Percentiles rank a stretch among this genome's conserved stretches.
These are phyloP conservation scores for Meteorus colon DNA, from an alignment of 2,888 invertebrate genomes.

Conservation along the genomic window DNA sequence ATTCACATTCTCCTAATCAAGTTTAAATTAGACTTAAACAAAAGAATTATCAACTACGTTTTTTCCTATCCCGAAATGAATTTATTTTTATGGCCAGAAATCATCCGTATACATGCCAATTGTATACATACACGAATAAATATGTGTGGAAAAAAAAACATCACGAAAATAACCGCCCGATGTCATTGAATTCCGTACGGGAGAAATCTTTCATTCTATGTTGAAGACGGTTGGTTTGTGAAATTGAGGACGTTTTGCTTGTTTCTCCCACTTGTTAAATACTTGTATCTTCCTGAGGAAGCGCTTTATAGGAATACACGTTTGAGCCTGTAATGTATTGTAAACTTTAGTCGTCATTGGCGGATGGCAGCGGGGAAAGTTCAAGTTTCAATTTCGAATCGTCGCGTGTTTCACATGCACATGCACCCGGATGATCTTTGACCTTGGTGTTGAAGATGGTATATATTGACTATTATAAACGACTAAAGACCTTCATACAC, in stretches of 20 bases:
- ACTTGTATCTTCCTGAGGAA: conserved; percentile 10
- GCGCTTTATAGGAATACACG: conserved; percentile 3
- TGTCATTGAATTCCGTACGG: conserved; percentile 45
- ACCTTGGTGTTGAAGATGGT: conserved; percentile 34
- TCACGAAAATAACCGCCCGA: conserved; percentile 4
- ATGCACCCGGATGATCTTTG: conserved; percentile 29
- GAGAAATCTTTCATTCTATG: conserved; percentile 63
- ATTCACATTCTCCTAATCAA: conserved; percentile 33
- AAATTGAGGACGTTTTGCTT: conserved; percentile 66
- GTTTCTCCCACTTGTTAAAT: conserved; percentile 12
- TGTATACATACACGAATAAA: neutral
- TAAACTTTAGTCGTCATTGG: conserved; percentile 10
- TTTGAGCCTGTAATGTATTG: conserved; percentile 17
- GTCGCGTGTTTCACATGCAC: conserved; percentile 24
- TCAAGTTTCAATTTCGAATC: conserved; percentile 41
- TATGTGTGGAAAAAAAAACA: neutral
- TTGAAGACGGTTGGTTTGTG: conserved; percentile 67
- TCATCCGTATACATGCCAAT: neutral
- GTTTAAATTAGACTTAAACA: conserved; percentile 34
- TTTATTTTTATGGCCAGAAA: neutral
- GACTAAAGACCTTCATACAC: conserved; percentile 33
- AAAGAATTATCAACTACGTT: neutral
- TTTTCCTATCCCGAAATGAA: neutral
- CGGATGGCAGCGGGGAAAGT: conserved; percentile 27
- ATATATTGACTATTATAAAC: conserved; percentile 29